A percentile compares a stretch with the other conserved stretches of the same genome.
Conservation (phyloP, 2,113 vertebrate species). For the Varanus salvator region DNA sequence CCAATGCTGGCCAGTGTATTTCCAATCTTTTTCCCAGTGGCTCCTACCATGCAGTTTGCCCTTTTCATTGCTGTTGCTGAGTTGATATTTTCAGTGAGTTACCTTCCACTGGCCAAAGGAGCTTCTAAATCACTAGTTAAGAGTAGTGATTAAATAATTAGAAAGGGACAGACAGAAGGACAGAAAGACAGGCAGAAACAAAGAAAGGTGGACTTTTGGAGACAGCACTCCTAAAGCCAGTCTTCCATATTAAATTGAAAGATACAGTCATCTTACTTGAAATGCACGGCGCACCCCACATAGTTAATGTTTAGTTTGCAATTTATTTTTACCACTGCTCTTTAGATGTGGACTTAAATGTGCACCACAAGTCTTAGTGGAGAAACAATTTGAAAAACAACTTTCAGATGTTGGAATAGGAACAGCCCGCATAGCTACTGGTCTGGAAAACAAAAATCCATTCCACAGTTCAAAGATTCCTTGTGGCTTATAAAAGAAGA, state of each 20-base stretch:
- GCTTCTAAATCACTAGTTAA: neutral
- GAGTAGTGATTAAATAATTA: neutral
- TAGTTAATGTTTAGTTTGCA: conserved; percentile 52
- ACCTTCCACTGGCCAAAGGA: neutral
- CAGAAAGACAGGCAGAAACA: too few species aligned
- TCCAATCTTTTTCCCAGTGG: neutral
- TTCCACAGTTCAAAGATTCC: conserved; percentile 72
- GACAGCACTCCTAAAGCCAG: neutral
- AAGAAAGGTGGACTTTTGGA: neutral
- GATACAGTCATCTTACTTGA: conserved; percentile 12
- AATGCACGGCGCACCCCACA: conserved; percentile 45
- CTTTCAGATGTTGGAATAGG: conserved; percentile 60
- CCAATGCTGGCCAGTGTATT: neutral
- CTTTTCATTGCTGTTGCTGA: neutral
- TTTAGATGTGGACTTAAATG: conserved; percentile 42
- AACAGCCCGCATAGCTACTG: conserved; percentile 68
- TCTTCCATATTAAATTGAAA: neutral
- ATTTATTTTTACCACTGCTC: conserved; percentile 61
- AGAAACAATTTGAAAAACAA: conserved; percentile 67
- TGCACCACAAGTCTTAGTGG: conserved; percentile 48
- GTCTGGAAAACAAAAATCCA: conserved; percentile 67
- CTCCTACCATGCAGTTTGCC: too few species aligned
- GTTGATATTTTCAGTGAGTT: neutral
- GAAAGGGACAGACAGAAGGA: too few species aligned
- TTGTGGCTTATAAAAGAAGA: conserved; percentile 75